Conservation (phyloP, 2,888 invertebrate genomes). For the Lithophane semibrunnea region DNA sequence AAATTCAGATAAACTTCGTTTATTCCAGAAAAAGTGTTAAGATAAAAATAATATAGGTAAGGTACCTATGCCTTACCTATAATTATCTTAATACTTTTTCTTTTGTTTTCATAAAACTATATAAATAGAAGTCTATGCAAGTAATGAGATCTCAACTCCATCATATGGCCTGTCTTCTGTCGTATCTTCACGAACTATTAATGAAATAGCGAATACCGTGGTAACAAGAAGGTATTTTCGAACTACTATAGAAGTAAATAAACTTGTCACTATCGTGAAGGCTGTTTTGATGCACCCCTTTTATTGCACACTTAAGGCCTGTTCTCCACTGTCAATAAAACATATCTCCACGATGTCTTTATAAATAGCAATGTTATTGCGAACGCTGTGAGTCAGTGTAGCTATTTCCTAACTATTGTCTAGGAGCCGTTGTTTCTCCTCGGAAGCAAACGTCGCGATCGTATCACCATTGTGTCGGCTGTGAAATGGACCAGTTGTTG, state of each 20-base stretch:
- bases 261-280: not conserved
- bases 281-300: not conserved
- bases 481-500: slow-evolving; percentile 44
- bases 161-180: no score
- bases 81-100: not conserved
- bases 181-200: not conserved
- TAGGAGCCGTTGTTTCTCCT: slow-evolving; percentile 67
- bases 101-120: not conserved
- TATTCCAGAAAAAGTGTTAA: no score
- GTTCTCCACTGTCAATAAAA: slow-evolving; percentile 25
- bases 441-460: slow-evolving; percentile 75
- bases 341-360: slow-evolving; percentile 13
- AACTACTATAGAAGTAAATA: not conserved
- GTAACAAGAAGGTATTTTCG: not conserved
- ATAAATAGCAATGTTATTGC: slow-evolving; percentile 50
- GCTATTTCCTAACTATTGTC: slow-evolving; percentile 69
- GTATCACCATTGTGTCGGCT: slow-evolving; percentile 64
- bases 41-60: no score
- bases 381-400: slow-evolving; percentile 46
- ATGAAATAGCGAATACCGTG: no score
- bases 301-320: not conserved
- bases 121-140: not conserved
- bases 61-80: no score
- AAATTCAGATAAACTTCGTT: not conserved
- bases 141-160: not conserved